A percentile compares a stretch with the other conserved stretches of the same genome.
Evolutionary conservation across 2,797 vertebrate species (phyloP).

Genomic region (Gallinago solitaria): DNA sequence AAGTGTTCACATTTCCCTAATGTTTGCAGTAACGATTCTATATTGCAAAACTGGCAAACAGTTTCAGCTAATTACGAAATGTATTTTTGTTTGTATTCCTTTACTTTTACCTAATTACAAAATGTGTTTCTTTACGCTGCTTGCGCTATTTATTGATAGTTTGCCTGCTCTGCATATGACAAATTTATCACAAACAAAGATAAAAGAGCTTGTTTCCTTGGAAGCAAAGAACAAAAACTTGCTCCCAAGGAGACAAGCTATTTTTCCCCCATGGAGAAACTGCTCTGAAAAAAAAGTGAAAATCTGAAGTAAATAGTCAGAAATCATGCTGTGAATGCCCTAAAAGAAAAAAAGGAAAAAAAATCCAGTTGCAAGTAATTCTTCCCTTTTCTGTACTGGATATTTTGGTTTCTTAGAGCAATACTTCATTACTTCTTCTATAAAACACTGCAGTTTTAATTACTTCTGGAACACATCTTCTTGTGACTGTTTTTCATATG

Average conservation of each 20-base stretch:
- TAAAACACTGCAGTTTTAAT: not conserved
- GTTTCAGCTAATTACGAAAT: slow-evolving; percentile 59
- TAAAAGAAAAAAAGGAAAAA: slow-evolving; percentile 1
- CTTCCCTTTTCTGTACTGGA: not conserved
- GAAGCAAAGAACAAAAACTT: slow-evolving; percentile 70
- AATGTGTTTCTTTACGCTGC: slow-evolving; percentile 47
- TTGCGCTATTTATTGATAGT: slow-evolving; percentile 62
- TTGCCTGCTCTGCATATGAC: slow-evolving; percentile 59
- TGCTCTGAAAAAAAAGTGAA: slow-evolving; percentile 54
- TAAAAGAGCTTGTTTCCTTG: slow-evolving; percentile 72
- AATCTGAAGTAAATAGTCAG: slow-evolving; percentile 64
- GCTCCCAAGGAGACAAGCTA: slow-evolving; percentile 53
- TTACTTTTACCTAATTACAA: slow-evolving; percentile 62
- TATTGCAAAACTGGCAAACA: slow-evolving; percentile 42
- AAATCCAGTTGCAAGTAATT: slow-evolving; percentile 28
- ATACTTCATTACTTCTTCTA: not conserved
- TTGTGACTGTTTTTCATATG: not conserved
- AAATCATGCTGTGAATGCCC: slow-evolving; percentile 51
- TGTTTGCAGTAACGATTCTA: slow-evolving; percentile 33
- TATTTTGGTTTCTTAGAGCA: slow-evolving; percentile 49
- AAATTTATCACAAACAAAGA: slow-evolving; percentile 66
- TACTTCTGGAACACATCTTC: not conserved
- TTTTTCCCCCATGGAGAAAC: slow-evolving; percentile 64
- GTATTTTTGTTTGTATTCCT: slow-evolving; percentile 61
- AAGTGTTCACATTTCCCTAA: slow-evolving; percentile 60